Evolutionary conservation across 2,888 invertebrate species (phyloP), one percentile per base, ranked within the genome.

Genomic region (Drosophila histrio): DNA sequence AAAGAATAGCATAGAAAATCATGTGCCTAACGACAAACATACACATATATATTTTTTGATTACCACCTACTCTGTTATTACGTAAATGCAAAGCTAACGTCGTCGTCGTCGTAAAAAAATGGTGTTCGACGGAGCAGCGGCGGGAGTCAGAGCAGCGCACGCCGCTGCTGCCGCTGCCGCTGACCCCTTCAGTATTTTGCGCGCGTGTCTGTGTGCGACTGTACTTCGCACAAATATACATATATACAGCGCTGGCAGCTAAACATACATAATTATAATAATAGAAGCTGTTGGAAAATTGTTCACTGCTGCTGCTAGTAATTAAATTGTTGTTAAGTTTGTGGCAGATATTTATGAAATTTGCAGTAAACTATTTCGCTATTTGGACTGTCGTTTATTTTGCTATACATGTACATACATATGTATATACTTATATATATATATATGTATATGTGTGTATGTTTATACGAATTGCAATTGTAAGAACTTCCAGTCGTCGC

Each of bases 171-270:
- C n/a, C n/a, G n/a, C n/a, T n/a, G 39, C 32, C 3, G 68, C 71
- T 67, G 84, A 73, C 79, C 84, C 72, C 77, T 74, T 79, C 72
- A 79, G 72, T 83, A 77, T 49, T 34, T 76, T 83, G 70, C 74
- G 71, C 81, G 82, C 86, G 85, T 87, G 73, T 77, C 76, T 79
- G 72, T 79, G 88, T 84, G 75, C 70, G 88, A 90, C 89, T 90
- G 89, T 90, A 90, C 89, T 79, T 89, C 65, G 60, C 57, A 52
- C 39, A 52, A n/a, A 19, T n/a, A 17, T n/a, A 17, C 24, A 47
- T 2, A 38, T 8, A 49, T 21, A 36, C n/a, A 26, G 32, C 39
- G 22, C 58, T 32, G 47, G 21, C 74, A 56, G 49, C 52, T 49
- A 67, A 60, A 58, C 47, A 65, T 58, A 36, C 39, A 62, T 57